phyloP scores from a whole-genome alignment of 1,140 invertebrate species.

The Drosophila pallidifrons region DNA sequence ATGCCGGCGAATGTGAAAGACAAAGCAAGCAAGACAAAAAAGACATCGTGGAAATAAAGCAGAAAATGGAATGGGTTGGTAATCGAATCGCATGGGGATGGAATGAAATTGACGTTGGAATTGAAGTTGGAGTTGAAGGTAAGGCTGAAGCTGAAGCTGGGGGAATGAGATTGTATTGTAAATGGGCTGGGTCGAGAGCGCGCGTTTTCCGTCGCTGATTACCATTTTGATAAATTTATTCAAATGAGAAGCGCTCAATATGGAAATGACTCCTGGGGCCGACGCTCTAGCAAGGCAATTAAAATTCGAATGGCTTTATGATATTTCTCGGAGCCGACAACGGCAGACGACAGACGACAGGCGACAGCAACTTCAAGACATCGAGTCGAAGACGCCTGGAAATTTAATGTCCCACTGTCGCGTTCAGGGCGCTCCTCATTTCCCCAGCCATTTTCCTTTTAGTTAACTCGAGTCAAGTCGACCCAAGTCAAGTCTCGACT shows the following conservation, averaged over 20 bases:
- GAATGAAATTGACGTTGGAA: not conserved
- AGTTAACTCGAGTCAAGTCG: conserved; percentile 1
- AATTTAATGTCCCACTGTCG: conserved; percentile 65
- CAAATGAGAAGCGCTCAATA: conserved; percentile 71
- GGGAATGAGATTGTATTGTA: not conserved
- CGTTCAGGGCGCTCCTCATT: conserved; percentile 23
- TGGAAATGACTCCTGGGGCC: conserved; percentile 59
- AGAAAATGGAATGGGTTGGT: not conserved
- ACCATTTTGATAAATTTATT: conserved; percentile 76
- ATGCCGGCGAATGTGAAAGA: conserved; percentile 53
- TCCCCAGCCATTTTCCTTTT: not conserved
- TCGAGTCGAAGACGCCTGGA: conserved; percentile 26
- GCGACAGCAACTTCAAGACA: conserved; percentile 25
- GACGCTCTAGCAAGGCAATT: conserved; percentile 67
- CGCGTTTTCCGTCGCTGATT: conserved; percentile 72
- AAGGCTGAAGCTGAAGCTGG: conserved; percentile 10
- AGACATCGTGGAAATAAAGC: conserved; percentile 13
- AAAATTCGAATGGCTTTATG: conserved; percentile 78
- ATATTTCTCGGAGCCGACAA: conserved; percentile 62
- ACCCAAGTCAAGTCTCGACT: not conserved
- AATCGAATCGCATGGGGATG: conserved; percentile 36
- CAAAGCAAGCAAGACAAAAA: conserved; percentile 53
- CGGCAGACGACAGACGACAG: conserved; percentile 24
- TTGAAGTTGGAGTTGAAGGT: conserved; percentile 2
- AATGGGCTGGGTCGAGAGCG: conserved; percentile 36